Evolutionary conservation across 2,888 invertebrate species (phyloP), one percentile per base, ranked within the genome.

Genomic region (Odontomyia ornata): DNA sequence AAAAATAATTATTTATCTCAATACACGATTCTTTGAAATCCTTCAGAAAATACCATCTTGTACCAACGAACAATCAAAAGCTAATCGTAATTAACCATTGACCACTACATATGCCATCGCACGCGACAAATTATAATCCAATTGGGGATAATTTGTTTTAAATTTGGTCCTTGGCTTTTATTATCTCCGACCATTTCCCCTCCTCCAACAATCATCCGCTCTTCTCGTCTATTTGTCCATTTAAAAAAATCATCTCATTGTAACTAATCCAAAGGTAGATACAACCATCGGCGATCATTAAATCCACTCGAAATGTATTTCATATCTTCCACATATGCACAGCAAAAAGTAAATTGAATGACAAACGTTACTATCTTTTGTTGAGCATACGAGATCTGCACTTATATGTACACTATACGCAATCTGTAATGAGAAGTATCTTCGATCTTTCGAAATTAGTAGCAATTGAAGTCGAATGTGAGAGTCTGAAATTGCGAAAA

Each of bases 101-200:
- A n/a, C 36, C 36, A 36, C 5, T 36, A 36, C 36, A 36, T 36
- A 36, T 36, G 9, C 36, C n/a, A 36, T 5, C 36, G 9, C 36
- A 36, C 36, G 36, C 36, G 36, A 36, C 25, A 73, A 13, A 73
- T 73, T 73, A 73, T 60, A 73, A 73, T 23, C 73, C 73, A 43
- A 73, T 73, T 73, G 73, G 60, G 73, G 73, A 73, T 73, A 73
- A 73, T 73, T 60, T 36, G 21, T 73, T 73, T 57, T 23, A 60
- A 73, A 73, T 73, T 11, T 18, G 47, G 47, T 25, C 47, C 69
- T 23, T 69, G 21, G 21, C 25, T 52, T 15, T 25, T 18, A 60
- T 15, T 2, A 60, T 23, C 3, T 25, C 25, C 60, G 13, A 18
- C 11, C 25, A 21, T 21, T 15, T 69, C 47, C 5, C 69, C 13